Evolutionary conservation across 2,797 vertebrate species (phyloP), one percentile per base, ranked within the genome.

Genomic region (Melanotaenia pygmaea): DNA sequence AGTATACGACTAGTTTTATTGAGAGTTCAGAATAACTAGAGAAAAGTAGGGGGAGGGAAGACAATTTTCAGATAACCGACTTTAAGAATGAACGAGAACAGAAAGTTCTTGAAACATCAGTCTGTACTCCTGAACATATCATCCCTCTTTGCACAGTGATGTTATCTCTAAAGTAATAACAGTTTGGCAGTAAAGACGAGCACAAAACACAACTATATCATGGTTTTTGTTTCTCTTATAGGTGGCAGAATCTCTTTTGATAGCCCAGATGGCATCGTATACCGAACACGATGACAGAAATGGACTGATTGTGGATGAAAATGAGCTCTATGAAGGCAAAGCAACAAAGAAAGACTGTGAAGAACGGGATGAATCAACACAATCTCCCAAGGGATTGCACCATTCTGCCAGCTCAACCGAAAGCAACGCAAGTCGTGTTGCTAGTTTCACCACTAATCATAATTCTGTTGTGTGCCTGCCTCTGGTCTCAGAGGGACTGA

Each of bases 381-480:
- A 59, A 54, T 68, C 88, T 24, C 71, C 84, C 28, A 93, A 90
- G 74, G 90, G 90, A 69, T 68, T 88, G 74, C 81, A 68, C 60
- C 88, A 83, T 32, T 82, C 91, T 24, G 64, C 64, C 57, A 82
- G 72, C 77, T 77, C 89, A 18, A 77, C 83, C 43, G 91, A 94
- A 56, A 86, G 83, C 73, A 92, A 88, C 65, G 45, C 82, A 32
- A 79, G 85, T n/a, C 61, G 79, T 3, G 90, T 82, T 62, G 89
- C 88, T 24, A 95, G 94, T 81, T 95, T 95, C 81, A 95, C 94
- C 86, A 95, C 94, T 13, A 95, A 95, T 83, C 82, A 94, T 86
- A 96, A 94, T 67, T 93, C 95, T 24, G 93, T 97, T 43, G 95
- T 97, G 81, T 97, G 96, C 76, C 93, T 97, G 75, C 96, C 96